phyloP scores from a whole-genome alignment of 2,888 invertebrate genomes.

The Zygogramma bicolorata region DNA sequence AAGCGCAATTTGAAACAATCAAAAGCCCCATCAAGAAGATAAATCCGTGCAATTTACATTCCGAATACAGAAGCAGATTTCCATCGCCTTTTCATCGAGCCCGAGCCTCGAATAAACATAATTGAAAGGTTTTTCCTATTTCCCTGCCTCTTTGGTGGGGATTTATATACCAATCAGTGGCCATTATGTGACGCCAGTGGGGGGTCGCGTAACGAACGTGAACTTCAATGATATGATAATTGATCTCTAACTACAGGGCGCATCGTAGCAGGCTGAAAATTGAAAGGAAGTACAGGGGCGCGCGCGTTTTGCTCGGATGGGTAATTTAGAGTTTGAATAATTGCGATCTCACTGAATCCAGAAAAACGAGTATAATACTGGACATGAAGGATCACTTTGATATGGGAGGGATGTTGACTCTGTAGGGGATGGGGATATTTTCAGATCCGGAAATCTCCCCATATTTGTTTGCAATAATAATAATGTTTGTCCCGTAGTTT shows the following conservation, averaged over 20 bases:
- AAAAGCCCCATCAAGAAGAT: slow-evolving; percentile 21
- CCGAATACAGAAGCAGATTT: slow-evolving; percentile 14
- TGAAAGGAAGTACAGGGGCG: neutral
- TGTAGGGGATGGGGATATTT: too few relatives aligned
- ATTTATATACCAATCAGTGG: slow-evolving; percentile 59
- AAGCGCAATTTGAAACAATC: slow-evolving; percentile 32
- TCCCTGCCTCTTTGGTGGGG: slow-evolving; percentile 41
- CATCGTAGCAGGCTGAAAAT: slow-evolving; percentile 17
- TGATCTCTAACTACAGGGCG: slow-evolving; percentile 61
- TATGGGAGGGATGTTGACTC: too few relatives aligned
- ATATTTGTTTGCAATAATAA: too few relatives aligned
- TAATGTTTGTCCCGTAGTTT: too few relatives aligned
- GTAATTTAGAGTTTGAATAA: neutral
- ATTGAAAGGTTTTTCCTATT: slow-evolving; percentile 56
- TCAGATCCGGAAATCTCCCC: too few relatives aligned
- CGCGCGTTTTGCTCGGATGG: neutral
- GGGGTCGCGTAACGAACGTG: slow-evolving; percentile 60
- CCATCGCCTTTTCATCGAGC: slow-evolving; percentile 28
- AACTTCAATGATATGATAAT: slow-evolving; percentile 64
- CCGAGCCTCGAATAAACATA: slow-evolving; percentile 56
- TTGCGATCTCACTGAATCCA: too few relatives aligned
- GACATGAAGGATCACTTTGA: too few relatives aligned
- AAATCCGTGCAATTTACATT: slow-evolving; percentile 34
- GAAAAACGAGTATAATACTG: too few relatives aligned
- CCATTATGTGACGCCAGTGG: slow-evolving; percentile 59